Percentiles rank a stretch among this genome's conserved stretches.
Conservation (phyloP, 1,140 invertebrate genomes). For the Theocolax elegans region DNA sequence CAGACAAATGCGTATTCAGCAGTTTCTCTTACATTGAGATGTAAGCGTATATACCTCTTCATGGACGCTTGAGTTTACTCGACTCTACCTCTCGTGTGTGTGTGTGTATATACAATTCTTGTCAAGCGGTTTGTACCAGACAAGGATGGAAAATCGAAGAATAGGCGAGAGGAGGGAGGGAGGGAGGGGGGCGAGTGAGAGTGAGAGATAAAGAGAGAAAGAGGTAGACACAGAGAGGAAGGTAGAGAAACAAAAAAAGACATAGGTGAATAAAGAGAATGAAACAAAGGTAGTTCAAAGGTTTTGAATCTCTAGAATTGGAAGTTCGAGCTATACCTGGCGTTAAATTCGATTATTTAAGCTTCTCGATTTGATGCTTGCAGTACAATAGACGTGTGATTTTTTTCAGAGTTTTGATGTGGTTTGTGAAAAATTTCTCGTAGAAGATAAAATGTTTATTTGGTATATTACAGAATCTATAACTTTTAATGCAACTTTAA, state of each 20-base stretch:
- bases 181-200: too few species aligned
- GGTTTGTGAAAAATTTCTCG: too few species aligned
- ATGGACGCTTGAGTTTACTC: neutral
- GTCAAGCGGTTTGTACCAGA: neutral
- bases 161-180: too few species aligned
- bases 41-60: slow-evolving; percentile 1
- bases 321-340: neutral
- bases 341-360: slow-evolving; percentile 2
- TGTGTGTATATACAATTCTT: neutral
- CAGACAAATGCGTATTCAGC: slow-evolving; percentile 1
- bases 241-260: too few species aligned
- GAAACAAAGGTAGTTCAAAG: neutral
- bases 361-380: neutral
- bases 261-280: neutral
- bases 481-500: too few species aligned
- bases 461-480: too few species aligned
- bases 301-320: neutral
- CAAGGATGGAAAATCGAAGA: too few species aligned
- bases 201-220: neutral
- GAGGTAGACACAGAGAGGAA: neutral
- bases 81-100: neutral
- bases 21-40: neutral
- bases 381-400: neutral
- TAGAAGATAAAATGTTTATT: too few species aligned
- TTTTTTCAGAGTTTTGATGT: too few species aligned